These are phyloP conservation scores for Cacatua alba DNA, from an alignment of 2,113 vertebrate genomes.

Conservation along the genomic window DNA sequence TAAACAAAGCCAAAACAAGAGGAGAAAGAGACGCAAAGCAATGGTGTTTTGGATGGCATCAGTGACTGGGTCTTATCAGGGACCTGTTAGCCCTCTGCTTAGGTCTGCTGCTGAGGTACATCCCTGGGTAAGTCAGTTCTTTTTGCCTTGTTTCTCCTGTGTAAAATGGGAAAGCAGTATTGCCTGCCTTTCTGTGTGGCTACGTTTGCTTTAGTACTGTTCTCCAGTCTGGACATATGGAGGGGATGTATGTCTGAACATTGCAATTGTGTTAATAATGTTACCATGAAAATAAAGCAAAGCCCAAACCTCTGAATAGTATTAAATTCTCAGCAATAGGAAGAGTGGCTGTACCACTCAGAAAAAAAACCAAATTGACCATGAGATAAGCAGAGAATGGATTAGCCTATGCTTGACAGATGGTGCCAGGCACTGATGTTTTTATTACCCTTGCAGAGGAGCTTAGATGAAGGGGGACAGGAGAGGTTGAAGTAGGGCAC, in stretches of 20 bases:
- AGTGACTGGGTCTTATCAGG: not conserved
- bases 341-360: not conserved
- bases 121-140: not conserved
- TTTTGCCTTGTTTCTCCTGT: not conserved
- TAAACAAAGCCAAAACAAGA: not conserved
- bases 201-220: not conserved
- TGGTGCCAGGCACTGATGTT: conserved; percentile 35
- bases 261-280: not conserved
- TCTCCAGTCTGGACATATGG: not conserved
- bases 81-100: not conserved
- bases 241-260: not conserved
- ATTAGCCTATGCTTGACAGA: conserved; percentile 59
- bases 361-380: conserved; percentile 28
- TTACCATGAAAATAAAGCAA: not conserved
- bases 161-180: not conserved
- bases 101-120: not conserved
- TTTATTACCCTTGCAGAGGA: conserved; percentile 22
- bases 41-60: not conserved
- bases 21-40: not conserved
- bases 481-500: not conserved
- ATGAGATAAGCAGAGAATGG: conserved; percentile 41
- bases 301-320: not conserved
- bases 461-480: not conserved
- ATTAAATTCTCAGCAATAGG: not conserved
- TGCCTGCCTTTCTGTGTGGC: not conserved